phyloP scores from a whole-genome alignment of 23 tunicate species.

The Trididemnum miniatum region DNA sequence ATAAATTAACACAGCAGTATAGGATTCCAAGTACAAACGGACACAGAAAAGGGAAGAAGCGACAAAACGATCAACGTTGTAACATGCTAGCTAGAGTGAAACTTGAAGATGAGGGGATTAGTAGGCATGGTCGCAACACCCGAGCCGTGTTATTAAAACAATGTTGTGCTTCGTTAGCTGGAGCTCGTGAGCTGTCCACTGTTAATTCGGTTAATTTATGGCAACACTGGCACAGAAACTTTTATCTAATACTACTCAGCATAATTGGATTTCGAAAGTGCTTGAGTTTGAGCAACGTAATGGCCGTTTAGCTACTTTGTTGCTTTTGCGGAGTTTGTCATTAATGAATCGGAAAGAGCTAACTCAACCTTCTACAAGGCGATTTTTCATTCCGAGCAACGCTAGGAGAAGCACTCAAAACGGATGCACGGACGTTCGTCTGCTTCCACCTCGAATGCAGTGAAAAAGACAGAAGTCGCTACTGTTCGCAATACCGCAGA shows the following conservation, averaged over 20 bases:
- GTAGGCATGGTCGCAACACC: too few relatives aligned
- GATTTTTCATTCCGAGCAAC: constrained; percentile 5
- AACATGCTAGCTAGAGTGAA: too few relatives aligned
- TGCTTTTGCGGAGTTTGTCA: constrained; percentile 28
- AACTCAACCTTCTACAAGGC: constrained; percentile 14
- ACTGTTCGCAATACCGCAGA: too few relatives aligned
- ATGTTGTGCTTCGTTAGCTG: background rate
- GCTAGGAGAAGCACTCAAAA: too few relatives aligned
- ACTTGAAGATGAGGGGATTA: too few relatives aligned
- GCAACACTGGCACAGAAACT: constrained; percentile 3
- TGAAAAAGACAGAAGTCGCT: too few relatives aligned
- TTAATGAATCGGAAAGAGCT: constrained; percentile 16
- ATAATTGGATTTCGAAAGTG: constrained; percentile 10
- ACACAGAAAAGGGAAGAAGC: too few relatives aligned
- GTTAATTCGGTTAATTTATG: background rate
- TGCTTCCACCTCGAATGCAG: too few relatives aligned
- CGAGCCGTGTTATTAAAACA: background rate
- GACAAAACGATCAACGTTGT: too few relatives aligned
- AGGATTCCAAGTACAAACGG: too few relatives aligned
- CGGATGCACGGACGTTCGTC: too few relatives aligned
- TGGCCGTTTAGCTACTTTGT: constrained; percentile 3
- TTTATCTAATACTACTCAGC: background rate
- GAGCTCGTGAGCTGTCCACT: background rate
- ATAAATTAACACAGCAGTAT: too few relatives aligned
- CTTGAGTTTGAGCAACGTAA: background rate